These are phyloP conservation scores for Acanthurus leucopareius DNA, from an alignment of 2,797 vertebrate genomes.

Conservation along the genomic window DNA sequence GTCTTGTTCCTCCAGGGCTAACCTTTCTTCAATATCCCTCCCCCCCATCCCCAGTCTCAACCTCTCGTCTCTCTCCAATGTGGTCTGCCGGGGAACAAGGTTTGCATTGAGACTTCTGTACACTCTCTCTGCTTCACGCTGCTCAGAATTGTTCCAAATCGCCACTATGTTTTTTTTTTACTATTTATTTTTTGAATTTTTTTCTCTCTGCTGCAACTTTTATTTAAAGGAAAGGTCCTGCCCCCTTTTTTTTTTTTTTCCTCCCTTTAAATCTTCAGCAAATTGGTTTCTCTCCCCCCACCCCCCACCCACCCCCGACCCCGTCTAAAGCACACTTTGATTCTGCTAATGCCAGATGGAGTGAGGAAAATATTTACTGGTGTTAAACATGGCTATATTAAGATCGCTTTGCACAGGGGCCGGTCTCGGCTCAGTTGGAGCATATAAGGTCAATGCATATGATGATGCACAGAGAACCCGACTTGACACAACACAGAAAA, in stretches of 20 bases:
- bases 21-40: constrained; percentile 85
- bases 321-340: constrained; percentile 75
- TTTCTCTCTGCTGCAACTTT: constrained; percentile 22
- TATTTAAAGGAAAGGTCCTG: constrained; percentile 55
- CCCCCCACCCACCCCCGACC: background rate
- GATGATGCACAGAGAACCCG: constrained; percentile 32
- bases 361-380: constrained; percentile 76
- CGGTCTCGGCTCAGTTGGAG: constrained; percentile 47
- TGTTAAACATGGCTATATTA: constrained; percentile 76
- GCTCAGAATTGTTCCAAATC: constrained; percentile 83
- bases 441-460: constrained; percentile 58
- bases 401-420: constrained; percentile 63
- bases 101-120: constrained; percentile 83
- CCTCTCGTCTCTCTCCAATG: constrained; percentile 80
- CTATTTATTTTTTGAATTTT: too few species aligned
- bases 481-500: constrained; percentile 40
- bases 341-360: constrained; percentile 67
- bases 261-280: constrained; percentile 72
- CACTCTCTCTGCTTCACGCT: constrained; percentile 77
- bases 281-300: constrained; percentile 60
- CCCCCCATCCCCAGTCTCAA: constrained; percentile 68
- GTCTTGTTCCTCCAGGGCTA: constrained; percentile 85
- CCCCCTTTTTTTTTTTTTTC: constrained; percentile 43
- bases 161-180: constrained; percentile 49
- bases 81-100: constrained; percentile 83